Conservation (phyloP, 2,888 invertebrate genomes). For the Adineta ricciae region DNA sequence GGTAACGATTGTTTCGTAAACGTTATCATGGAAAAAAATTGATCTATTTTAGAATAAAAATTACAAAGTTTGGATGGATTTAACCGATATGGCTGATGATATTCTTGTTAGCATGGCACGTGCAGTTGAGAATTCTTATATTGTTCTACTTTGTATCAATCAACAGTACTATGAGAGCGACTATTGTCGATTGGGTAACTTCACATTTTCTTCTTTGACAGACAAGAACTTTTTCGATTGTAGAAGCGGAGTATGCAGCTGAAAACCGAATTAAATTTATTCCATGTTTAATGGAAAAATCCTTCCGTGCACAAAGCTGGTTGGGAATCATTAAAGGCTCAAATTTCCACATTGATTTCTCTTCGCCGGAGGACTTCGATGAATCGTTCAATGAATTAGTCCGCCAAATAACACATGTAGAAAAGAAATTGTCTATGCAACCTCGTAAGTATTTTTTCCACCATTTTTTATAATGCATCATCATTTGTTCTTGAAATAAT, state of each 20-base stretch:
- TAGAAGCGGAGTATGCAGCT: slow-evolving; percentile 25
- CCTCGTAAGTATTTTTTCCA: background rate
- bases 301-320: background rate
- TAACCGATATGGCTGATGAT: background rate
- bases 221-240: background rate
- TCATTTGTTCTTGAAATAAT: background rate
- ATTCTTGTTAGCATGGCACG: slow-evolving; percentile 3
- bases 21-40: background rate
- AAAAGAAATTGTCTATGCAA: background rate
- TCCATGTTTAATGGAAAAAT: slow-evolving; percentile 20
- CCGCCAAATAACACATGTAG: background rate
- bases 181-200: slow-evolving; percentile 24
- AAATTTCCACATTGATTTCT: slow-evolving; percentile 5
- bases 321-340: slow-evolving; percentile 23
- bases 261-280: slow-evolving; percentile 22
- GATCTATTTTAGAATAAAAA: background rate
- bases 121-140: slow-evolving; percentile 24
- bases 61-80: slow-evolving; percentile 21
- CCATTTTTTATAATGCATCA: background rate
- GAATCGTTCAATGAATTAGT: background rate
- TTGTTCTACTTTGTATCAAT: slow-evolving; percentile 19
- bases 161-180: background rate
- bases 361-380: background rate
- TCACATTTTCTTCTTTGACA: background rate
- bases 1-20: background rate